These are phyloP conservation scores for Drosophila varians DNA, from an alignment of 1,140 invertebrate species.

Conservation along the genomic window DNA sequence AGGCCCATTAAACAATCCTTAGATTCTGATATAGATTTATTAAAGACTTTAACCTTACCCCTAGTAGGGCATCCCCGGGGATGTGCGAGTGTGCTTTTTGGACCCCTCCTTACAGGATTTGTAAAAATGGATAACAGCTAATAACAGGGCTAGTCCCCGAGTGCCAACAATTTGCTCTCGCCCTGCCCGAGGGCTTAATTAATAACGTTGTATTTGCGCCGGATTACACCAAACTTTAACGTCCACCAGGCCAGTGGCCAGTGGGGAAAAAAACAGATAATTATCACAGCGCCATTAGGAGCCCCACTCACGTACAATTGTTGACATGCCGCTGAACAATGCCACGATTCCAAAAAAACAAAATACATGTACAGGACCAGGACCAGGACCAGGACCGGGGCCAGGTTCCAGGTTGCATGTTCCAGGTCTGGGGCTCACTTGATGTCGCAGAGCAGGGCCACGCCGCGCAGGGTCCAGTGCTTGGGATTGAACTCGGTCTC, in stretches of 20 bases:
- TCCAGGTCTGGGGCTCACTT: slow-evolving; percentile 87
- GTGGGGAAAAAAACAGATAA: slow-evolving; percentile 55
- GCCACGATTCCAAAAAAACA: slow-evolving; percentile 7
- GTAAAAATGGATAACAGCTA: slow-evolving; percentile 38
- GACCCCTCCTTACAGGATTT: slow-evolving; percentile 5
- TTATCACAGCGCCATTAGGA: slow-evolving; percentile 68
- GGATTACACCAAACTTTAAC: slow-evolving; percentile 59
- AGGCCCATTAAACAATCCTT: neutral
- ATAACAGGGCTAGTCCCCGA: slow-evolving; percentile 55
- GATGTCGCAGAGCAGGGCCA: slow-evolving; percentile 97
- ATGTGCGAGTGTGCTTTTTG: slow-evolving; percentile 14
- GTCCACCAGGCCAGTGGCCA: slow-evolving; percentile 33
- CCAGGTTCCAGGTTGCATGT: neutral
- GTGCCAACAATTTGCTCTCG: slow-evolving; percentile 37
- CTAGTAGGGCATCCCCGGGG: slow-evolving; percentile 9
- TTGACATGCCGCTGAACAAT: slow-evolving; percentile 61
- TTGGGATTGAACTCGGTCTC: slow-evolving; percentile 95
- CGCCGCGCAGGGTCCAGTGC: slow-evolving; percentile 97
- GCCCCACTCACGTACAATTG: slow-evolving; percentile 60
- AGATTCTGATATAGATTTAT: slow-evolving; percentile 11
- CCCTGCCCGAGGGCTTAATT: slow-evolving; percentile 57
- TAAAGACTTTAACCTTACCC: slow-evolving; percentile 18
- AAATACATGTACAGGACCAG: neutral
- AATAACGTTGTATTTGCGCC: slow-evolving; percentile 66
- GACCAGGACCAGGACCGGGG: neutral